A percentile compares a stretch with the other conserved stretches of the same genome.
phyloP scores from a whole-genome alignment of 2,888 invertebrate species.

The Lithodes maja region DNA sequence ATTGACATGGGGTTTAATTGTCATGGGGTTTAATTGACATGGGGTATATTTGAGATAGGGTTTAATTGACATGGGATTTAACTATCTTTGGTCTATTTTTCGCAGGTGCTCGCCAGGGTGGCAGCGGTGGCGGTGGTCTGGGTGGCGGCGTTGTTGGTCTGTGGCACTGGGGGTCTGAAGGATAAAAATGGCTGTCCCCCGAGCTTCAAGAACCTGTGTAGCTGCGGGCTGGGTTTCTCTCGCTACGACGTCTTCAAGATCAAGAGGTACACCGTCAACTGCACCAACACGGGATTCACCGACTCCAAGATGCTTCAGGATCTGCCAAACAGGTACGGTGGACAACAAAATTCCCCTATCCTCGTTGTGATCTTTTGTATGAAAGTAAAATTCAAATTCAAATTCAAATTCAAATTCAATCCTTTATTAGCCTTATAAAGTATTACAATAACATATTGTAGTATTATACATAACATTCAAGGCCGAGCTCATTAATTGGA shows the following conservation, averaged over 20 bases:
- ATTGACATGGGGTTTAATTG: too few species aligned
- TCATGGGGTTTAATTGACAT: too few species aligned
- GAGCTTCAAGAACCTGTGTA: constrained; percentile 70
- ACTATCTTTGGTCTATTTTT: background rate
- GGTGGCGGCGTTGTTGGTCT: background rate
- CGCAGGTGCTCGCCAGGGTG: constrained; percentile 16
- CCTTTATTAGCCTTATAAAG: too few species aligned
- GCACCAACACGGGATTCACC: constrained; percentile 80
- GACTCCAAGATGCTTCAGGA: constrained; percentile 79
- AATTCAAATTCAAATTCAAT: too few species aligned
- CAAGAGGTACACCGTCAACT: constrained; percentile 81
- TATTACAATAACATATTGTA: too few species aligned
- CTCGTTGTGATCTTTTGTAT: too few species aligned
- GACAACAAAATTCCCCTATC: too few species aligned
- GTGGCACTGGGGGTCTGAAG: background rate
- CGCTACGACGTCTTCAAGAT: constrained; percentile 43
- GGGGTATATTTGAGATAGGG: background rate
- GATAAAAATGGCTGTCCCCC: constrained; percentile 68
- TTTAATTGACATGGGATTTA: background rate
- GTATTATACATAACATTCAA: too few species aligned
- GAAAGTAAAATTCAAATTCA: too few species aligned
- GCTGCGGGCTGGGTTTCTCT: constrained; percentile 70
- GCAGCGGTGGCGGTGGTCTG: constrained; percentile 8
- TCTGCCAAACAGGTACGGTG: constrained; percentile 78
- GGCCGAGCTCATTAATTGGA: too few species aligned